Evolutionary conservation across 1,140 invertebrate species (phyloP).

Genomic region (Macrobrachium rosenbergii): DNA sequence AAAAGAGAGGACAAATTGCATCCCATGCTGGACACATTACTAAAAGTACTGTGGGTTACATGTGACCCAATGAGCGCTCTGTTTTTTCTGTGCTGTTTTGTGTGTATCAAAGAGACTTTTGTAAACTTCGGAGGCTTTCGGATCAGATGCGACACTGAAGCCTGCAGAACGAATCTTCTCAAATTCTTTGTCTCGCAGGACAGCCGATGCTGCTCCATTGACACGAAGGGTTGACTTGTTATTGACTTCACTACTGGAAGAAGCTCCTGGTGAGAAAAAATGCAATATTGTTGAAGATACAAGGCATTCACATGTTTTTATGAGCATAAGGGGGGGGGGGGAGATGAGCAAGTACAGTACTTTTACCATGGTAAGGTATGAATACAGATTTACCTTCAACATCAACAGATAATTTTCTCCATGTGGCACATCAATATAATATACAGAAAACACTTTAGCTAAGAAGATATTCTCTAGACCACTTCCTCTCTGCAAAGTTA

Average conservation of each 20-base stretch:
- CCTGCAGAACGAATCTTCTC: conserved; percentile 56
- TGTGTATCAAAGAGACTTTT: conserved; percentile 96
- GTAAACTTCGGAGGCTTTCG: conserved; percentile 88
- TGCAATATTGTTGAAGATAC: not conserved
- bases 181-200: conserved; percentile 58
- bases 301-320: not conserved
- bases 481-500: no score
- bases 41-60: conserved; percentile 91
- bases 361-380: no score
- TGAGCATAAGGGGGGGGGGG: no score
- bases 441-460: no score
- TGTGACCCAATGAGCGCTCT: conserved; percentile 95
- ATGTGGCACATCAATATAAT: no score
- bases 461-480: no score
- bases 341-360: no score
- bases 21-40: no score
- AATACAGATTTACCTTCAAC: no score
- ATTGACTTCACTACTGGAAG: conserved; percentile 38
- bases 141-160: conserved; percentile 85
- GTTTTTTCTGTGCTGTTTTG: conserved; percentile 86
- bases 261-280: conserved; percentile 61
- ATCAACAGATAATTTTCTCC: no score
- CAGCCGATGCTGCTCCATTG: conserved; percentile 67
- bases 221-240: conserved; percentile 73
- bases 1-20: no score